Evolutionary conservation across 2,797 vertebrate species (phyloP), one percentile per base, ranked within the genome.

Genomic region (Saguinus oedipus): DNA sequence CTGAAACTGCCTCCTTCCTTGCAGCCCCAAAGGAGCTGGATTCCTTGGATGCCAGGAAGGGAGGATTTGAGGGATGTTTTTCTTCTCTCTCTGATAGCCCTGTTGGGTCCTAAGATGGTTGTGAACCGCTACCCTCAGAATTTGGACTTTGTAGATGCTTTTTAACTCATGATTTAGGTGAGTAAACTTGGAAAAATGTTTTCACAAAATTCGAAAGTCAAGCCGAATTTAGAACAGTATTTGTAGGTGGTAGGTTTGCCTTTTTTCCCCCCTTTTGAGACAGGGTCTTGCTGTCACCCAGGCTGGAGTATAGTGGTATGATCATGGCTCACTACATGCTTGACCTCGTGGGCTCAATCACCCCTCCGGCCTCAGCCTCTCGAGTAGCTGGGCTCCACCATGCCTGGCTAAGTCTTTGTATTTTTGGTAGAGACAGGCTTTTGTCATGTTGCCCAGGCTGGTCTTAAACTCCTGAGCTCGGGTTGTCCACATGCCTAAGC

Each of bases 181-280:
- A 8, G 8, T 33, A 15, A 6, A 14, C 39, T 74, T 27, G 7
- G 79, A 20, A 27, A 72, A 76, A 36, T 7, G 24, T 79, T 44
- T n/a, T 59, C 13, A n/a, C 33, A 42, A 4, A 61, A 44, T 44
- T 27, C 24, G 2, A 12, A 78, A 17, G 11, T 46, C 19, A 15
- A 5, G 68, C 33, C 44, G 61, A 19, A 33, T n/a, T 39, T 50
- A 33, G 70, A 39, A 13, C 0, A 1, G 4, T 15, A 1, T 24
- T 42, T 87, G 26, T 48, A 5, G 27, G 15, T 12, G 15, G 9
- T 42, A 14, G 26, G 26, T 68, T n/a, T 68, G 33, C 33, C 15
- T n/a, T n/a, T 33, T 64, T n/a, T 7, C 4, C 64, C 7, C 15
- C 7, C 7, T 68, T 68, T n/a, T 68, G 64, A 68, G 33, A 68